A percentile compares a stretch with the other conserved stretches of the same genome.
These are phyloP conservation scores for Thaumetopoea pityocampa DNA, from an alignment of 1,140 invertebrate genomes.

Conservation along the genomic window DNA sequence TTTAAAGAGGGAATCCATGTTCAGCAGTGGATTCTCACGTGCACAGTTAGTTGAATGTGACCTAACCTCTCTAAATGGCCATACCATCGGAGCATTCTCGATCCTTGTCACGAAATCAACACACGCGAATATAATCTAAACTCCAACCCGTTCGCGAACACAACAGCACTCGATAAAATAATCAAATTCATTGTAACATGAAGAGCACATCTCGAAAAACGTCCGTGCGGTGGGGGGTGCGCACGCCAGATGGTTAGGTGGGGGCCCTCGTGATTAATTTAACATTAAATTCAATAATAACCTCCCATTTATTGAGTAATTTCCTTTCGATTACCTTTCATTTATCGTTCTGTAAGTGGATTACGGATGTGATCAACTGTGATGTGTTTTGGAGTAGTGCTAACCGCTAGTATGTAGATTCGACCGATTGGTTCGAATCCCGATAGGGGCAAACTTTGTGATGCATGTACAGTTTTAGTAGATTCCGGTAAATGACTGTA, in stretches of 20 bases:
- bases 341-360: constrained; percentile 64
- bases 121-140: too few species aligned
- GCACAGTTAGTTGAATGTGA: too few species aligned
- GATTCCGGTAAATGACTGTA: too few species aligned
- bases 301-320: constrained; percentile 70
- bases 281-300: constrained; percentile 74
- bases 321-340: constrained; percentile 70
- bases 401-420: too few species aligned
- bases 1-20: too few species aligned
- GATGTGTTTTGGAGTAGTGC: constrained; percentile 10
- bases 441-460: too few species aligned
- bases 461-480: too few species aligned
- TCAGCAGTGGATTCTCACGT: too few species aligned
- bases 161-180: constrained; percentile 49
- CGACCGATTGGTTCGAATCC: too few species aligned
- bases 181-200: constrained; percentile 37
- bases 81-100: too few species aligned
- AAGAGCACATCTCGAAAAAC: constrained; percentile 30
- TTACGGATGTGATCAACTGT: constrained; percentile 45
- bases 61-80: too few species aligned
- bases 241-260: constrained; percentile 57
- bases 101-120: too few species aligned
- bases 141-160: constrained; percentile 9
- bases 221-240: constrained; percentile 28
- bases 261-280: constrained; percentile 57